A percentile compares a stretch with the other conserved stretches of the same genome.
phyloP scores from a whole-genome alignment of 1,140 invertebrate species.

The Camponotus pennsylvanicus region DNA sequence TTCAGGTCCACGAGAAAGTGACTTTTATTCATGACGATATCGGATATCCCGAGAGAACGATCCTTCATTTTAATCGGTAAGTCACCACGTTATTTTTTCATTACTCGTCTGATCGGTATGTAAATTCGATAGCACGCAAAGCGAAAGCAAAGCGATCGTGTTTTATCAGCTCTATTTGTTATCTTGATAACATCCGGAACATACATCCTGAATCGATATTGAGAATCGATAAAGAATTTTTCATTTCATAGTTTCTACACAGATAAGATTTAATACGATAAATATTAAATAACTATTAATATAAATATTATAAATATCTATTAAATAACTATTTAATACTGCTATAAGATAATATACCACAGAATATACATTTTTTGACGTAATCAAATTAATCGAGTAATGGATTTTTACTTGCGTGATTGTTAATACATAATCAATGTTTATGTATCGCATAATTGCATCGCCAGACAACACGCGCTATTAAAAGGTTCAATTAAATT shows the following conservation, averaged over 20 bases:
- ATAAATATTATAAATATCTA: too few relatives aligned
- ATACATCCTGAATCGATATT: neutral
- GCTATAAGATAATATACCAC: neutral
- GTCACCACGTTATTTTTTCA: constrained; percentile 14
- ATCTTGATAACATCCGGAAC: neutral
- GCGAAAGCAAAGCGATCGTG: neutral
- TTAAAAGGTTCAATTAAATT: neutral
- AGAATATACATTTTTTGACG: neutral
- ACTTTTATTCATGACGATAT: constrained; percentile 77
- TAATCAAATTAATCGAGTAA: constrained; percentile 10
- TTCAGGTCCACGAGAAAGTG: constrained; percentile 42
- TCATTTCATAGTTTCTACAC: neutral
- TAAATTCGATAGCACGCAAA: neutral
- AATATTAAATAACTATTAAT: too few relatives aligned
- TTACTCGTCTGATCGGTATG: neutral
- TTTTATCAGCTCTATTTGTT: constrained; percentile 8
- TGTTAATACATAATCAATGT: neutral
- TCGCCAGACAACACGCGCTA: neutral
- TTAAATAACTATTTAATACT: too few relatives aligned
- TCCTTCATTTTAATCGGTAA: constrained; percentile 75
- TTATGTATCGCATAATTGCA: neutral
- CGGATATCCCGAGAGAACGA: constrained; percentile 70
- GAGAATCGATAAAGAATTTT: neutral
- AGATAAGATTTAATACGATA: too few relatives aligned
- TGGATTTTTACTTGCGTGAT: neutral